Evolutionary conservation across 2,113 vertebrate species (phyloP).

Genomic region (Halcyon malimbica): DNA sequence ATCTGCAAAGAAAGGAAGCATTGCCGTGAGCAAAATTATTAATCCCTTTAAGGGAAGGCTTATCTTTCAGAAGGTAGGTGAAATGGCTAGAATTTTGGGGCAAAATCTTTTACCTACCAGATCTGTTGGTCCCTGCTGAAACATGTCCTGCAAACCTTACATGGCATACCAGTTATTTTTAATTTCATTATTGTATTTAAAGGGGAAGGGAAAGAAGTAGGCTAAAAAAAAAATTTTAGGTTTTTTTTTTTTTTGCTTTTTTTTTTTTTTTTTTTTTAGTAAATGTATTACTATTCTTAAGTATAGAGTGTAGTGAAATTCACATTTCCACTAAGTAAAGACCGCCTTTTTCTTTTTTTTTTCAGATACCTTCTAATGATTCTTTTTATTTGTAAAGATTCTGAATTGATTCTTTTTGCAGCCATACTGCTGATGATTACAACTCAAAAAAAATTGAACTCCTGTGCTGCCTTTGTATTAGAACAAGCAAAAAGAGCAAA

Average conservation of each 20-base stretch:
- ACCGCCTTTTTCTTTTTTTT: background rate
- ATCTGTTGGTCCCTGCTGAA: background rate
- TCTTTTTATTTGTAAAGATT: background rate
- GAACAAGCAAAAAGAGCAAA: background rate
- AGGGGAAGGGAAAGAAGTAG: background rate
- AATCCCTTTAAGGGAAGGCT: background rate
- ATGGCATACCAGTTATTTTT: background rate
- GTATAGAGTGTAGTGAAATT: background rate
- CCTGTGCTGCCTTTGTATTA: background rate
- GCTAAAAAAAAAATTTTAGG: background rate
- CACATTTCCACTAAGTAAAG: background rate
- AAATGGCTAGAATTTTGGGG: background rate
- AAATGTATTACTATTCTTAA: background rate
- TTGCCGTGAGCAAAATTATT: background rate
- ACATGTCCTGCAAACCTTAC: background rate
- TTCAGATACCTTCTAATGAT: background rate
- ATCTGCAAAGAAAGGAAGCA: background rate
- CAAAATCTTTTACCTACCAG: background rate
- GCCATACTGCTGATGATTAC: background rate
- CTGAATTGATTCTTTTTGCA: background rate
- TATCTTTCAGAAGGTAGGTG: background rate
- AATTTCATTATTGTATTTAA: background rate
- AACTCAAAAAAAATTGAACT: background rate
- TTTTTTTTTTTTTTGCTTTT: too few species aligned
- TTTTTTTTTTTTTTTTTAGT: too few species aligned